Evolutionary conservation across 2,888 invertebrate species (phyloP), one percentile per base, ranked within the genome.

Genomic region (Plagodis pulveraria): DNA sequence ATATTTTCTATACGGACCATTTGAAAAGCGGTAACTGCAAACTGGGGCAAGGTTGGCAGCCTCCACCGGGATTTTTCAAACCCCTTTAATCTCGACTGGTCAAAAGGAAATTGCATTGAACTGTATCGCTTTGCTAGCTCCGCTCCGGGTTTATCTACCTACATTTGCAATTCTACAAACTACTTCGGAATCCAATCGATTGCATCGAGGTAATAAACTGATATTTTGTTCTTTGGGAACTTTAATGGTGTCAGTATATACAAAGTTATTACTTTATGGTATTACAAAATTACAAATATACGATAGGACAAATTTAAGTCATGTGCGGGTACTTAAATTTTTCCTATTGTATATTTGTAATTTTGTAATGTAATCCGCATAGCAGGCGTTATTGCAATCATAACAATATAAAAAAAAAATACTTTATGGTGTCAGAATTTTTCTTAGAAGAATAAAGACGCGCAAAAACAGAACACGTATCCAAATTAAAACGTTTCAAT

Each of bases 81-180:
- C 63, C 65, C 62, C 62, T 65, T 61, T 66, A 65, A 65, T 64
- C 60, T 64, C 58, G 41, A 51, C 63, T 56, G 64, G 62, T 62
- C 65, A 66, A 67, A 69, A 56, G 57, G 62, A 66, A 62, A 63
- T 66, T 63, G 69, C 63, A 60, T 63, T 57, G 58, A 65, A 60
- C 62, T 63, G 62, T 62, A 65, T 66, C 60, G 60, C 48, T 51
- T 12, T 22, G 54, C 46, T 58, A 48, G 61, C 43, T 51, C 63
- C 56, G 59, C 55, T 54, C 46, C 33, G 36, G 40, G 52, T 50
- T 57, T 60, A 22, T 22, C 22, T 63, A 58, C 56, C 53, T 57
- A 52, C 56, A 65, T 61, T 61, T 52, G 51, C 58, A 62, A 58
- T 66, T 63, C 52, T 58, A 54, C 58, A 56, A 60, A 61, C 56